Percentiles rank a stretch among this genome's conserved stretches.
phyloP scores from a whole-genome alignment of 2,113 vertebrate species.

The Henicopernis longicauda region DNA sequence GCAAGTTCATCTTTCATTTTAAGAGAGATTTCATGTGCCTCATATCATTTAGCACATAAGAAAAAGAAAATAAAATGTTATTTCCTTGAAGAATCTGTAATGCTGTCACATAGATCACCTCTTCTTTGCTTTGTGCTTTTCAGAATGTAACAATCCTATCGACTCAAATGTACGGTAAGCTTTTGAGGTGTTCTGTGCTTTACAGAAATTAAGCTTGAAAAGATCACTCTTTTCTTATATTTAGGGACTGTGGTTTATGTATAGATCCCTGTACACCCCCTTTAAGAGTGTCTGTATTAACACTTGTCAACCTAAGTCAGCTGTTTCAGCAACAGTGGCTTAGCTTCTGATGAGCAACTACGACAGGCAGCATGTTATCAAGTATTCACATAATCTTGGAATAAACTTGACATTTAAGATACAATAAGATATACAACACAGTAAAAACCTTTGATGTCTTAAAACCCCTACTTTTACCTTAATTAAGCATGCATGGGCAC shows the following conservation, averaged over 20 bases:
- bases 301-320: background rate
- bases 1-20: background rate
- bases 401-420: background rate
- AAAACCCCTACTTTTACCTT: background rate
- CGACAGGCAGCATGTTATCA: accelerated
- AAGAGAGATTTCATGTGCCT: background rate
- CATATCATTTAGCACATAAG: background rate
- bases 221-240: background rate
- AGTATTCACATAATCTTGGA: background rate
- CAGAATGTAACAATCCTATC: background rate
- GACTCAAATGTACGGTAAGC: background rate
- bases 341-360: background rate
- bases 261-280: too few species aligned
- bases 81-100: background rate
- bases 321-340: background rate
- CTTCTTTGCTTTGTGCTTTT: background rate
- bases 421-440: background rate
- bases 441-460: background rate
- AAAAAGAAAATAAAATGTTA: background rate
- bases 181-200: background rate
- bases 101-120: background rate
- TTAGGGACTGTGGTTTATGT: background rate
- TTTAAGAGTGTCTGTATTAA: background rate
- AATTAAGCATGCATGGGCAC: background rate
- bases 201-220: background rate